Evolutionary conservation across 2,113 vertebrate species (phyloP).

Genomic region (Oxyruncus cristatus): DNA sequence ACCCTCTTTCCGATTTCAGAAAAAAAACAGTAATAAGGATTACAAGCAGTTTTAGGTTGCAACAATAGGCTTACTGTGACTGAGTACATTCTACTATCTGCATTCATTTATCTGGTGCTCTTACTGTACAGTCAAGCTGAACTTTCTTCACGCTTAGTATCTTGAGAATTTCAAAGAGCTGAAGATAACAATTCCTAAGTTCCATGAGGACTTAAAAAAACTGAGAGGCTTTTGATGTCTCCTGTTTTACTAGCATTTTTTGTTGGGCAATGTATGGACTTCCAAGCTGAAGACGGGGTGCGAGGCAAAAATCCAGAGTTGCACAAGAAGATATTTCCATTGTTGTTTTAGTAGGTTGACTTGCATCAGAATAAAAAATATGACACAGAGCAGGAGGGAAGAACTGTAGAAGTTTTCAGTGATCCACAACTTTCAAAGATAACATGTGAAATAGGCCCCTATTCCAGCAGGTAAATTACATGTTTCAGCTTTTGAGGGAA

Average conservation of each 20-base stretch:
- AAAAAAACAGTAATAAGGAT: background rate
- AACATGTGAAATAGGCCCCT: background rate
- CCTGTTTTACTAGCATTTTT: background rate
- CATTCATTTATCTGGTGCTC: background rate
- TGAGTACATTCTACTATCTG: background rate
- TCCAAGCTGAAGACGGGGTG: background rate
- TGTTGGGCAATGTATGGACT: background rate
- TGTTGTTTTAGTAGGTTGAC: background rate
- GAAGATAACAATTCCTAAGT: background rate
- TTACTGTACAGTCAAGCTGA: background rate
- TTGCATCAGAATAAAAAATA: background rate
- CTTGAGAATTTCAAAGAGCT: background rate
- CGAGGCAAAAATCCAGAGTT: constrained; percentile 31
- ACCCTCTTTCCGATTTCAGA: background rate
- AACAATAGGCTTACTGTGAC: background rate
- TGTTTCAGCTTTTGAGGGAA: background rate
- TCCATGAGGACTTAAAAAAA: background rate
- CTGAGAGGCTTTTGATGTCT: background rate
- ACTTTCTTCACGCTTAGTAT: background rate
- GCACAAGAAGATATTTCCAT: background rate
- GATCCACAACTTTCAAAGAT: background rate
- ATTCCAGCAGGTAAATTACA: background rate
- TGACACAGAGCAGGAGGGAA: background rate
- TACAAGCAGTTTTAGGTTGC: background rate
- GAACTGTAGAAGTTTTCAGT: background rate